A percentile compares a stretch with the other conserved stretches of the same genome.
Evolutionary conservation across 2,888 invertebrate genomes (phyloP).

Genomic region (Lasioglossum lativentre): DNA sequence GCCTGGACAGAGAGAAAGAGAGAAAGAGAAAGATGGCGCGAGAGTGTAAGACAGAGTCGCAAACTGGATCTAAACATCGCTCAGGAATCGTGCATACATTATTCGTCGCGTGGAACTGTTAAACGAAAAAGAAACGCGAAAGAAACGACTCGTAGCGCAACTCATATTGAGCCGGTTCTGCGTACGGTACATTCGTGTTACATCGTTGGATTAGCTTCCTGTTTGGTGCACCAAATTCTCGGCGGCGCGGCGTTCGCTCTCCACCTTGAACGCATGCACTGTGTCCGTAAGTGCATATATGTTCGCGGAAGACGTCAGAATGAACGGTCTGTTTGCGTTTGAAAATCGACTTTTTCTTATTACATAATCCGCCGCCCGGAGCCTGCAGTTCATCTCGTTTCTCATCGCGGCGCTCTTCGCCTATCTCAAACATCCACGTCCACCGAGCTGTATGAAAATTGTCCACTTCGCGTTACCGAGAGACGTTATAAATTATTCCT

Average conservation of each 20-base stretch:
- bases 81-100: constrained; percentile 14
- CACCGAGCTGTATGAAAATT: constrained; percentile 36
- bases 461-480: constrained; percentile 24
- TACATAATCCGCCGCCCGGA: constrained; percentile 1
- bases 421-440: constrained; percentile 34
- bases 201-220: constrained; percentile 32
- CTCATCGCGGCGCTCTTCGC: constrained; percentile 13
- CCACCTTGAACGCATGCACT: not conserved
- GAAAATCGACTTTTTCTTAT: constrained; percentile 43
- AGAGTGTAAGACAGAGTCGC: not conserved
- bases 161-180: constrained; percentile 56
- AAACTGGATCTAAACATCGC: constrained; percentile 61
- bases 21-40: not conserved
- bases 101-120: constrained; percentile 45
- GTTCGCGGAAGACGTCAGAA: constrained; percentile 41
- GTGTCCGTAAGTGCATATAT: not conserved
- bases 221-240: constrained; percentile 41
- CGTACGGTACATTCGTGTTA: constrained; percentile 51
- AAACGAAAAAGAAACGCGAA: constrained; percentile 2
- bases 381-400: constrained; percentile 27
- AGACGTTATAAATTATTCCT: constrained; percentile 40
- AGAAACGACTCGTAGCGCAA: constrained; percentile 1
- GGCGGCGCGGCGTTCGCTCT: not conserved
- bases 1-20: not conserved
- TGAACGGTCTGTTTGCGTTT: constrained; percentile 62